Base-by-base conservation (phyloP, 1,140 invertebrate genomes). In the Cecropterus lyciades region DNA sequence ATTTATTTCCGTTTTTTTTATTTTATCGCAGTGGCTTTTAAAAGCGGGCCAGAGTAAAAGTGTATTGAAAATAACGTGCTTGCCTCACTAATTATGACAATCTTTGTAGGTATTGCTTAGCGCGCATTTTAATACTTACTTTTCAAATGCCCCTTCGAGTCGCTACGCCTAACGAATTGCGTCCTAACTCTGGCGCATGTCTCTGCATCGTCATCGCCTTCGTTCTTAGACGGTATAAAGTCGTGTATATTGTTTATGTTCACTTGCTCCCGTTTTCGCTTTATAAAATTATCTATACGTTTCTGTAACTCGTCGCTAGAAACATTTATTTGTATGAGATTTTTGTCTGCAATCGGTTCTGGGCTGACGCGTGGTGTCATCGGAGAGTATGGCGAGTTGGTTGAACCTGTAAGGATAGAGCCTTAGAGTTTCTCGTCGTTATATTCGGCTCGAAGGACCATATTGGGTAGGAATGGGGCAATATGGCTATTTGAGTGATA, bases 111-210 rank as follows among this genome's bases (percentile, higher is more conserved):
- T n/a, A n/a, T n/a, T n/a, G n/a, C n/a, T n/a, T n/a, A n/a, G n/a
- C n/a, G n/a, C n/a, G n/a, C n/a, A n/a, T n/a, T n/a, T n/a, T n/a
- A n/a, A n/a, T n/a, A 69, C 71, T 84, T 92, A 95, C 95, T 94
- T 94, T 95, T 95, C 45, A 96, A 92, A 84, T 95, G 95, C 77
- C 95, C 95, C 85, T 95, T 96, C 0, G 94, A 95, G 75, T 95
- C 95, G 40, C 91, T 90, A 55, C 93, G 92, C 65, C 67, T 91
- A 30, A 94, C 87, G 67, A 96, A 93, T 72, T 95, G 92, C 10
- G 95, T 94, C 84, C 95, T 93, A 49, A 95, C 93, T 84, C 95
- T 90, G 8, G 95, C 95, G 87, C 95, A 96, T 30, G 93, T 93
- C 67, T 91, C 89, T 51, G 92, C 93, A 70, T 89, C 88, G 57